Base-by-base conservation (phyloP, 2,888 invertebrate genomes). In the Colletes collaris region DNA sequence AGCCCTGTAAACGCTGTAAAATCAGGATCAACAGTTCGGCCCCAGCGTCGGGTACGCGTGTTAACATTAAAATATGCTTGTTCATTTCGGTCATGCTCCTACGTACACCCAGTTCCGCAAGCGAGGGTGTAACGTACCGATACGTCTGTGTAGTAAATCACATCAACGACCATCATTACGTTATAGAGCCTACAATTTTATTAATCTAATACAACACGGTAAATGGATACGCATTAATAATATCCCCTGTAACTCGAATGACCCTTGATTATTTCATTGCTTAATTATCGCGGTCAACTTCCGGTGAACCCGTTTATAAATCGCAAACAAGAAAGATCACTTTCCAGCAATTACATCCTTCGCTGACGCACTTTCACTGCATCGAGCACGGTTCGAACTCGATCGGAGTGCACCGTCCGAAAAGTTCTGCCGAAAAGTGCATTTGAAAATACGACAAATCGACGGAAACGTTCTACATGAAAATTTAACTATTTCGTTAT, bases 21-120 rank as follows among this genome's bases (percentile, higher is more conserved):
- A 95, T 91, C 79, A 95, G 90, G n/a, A 95, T 94, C 66, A 95
- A 89, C 86, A 95, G 92, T 89, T 95, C 95, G 4, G 95, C 94
- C 13, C 95, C 95, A 58, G 95, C 94, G 84, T 94, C 94, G 0
- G 95, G 95, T 13, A 95, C 93, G 56, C 94, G 93, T 83, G 95
- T 95, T 86, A 95, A 93, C 92, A 95, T 94, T 67, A 95, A 87
- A 73, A 95, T 93, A 87, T 94, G 93, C 66, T 93, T 92, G 88
- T 94, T 94, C 62, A 93, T 92, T 83, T 93, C 93, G 44, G 94
- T 93, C 88, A 94, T 92, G 66, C 81, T 85, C 56, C 89, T 91
- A 19, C 89, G 90, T 74, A 91, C 90, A 49, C 94, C 94, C 59
- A 94, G 85, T 87, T 94, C 94, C 2, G 93, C 92, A 49, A 95